Base-by-base conservation (phyloP, 2,113 vertebrate genomes). In the Plecturocebus donacophilus region DNA sequence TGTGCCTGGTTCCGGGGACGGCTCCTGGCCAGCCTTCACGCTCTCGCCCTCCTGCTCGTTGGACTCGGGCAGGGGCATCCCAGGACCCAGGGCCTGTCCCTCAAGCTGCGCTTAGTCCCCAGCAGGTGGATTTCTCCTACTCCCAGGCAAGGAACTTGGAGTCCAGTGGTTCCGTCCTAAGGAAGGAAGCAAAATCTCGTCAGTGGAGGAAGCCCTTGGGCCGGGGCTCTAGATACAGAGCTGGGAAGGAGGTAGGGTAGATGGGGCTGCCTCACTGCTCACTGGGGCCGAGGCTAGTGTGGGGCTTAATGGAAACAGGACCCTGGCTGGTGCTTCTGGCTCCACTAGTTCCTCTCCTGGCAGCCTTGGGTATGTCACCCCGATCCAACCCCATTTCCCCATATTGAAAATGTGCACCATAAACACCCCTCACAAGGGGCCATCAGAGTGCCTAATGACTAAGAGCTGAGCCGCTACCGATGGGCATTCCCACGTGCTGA, bases 51-150 rank as follows among this genome's bases (percentile, higher is more conserved):
- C 87, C 68, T 97, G 97, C 68, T 97, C 83, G 0, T 92, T 91
- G 58, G 97, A 6, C 73, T 91, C 80, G 0, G 95, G 95, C 30
- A 96, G 92, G 47, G 96, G 96, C 97, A 98, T 98, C 16, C 32
- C 11, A 35, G 79, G 45, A 52, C 19, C 4, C 1, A 45, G 0
- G 1, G 93, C 54, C 47, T 20, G 80, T 21, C 49, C n/a, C 27
- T 38, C 40, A 49, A 71, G 80, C 68, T 80, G 35, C 71, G 0
- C 54, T 92, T 45, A 66, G 73, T 4, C 64, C 84, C 87, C 19
- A 17, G 90, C 19, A 56, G 66, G 61, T 32, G 38, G 45, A 32
- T 47, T 45, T 84, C 20, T 90, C 85, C 56, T 64, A 32, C 30
- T 97, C 80, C 68, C 61, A n/a, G 89, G 76, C 27, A 35, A 56